Base-by-base conservation (phyloP, 2,113 vertebrate species). In the Gymnocephalus cernua region DNA sequence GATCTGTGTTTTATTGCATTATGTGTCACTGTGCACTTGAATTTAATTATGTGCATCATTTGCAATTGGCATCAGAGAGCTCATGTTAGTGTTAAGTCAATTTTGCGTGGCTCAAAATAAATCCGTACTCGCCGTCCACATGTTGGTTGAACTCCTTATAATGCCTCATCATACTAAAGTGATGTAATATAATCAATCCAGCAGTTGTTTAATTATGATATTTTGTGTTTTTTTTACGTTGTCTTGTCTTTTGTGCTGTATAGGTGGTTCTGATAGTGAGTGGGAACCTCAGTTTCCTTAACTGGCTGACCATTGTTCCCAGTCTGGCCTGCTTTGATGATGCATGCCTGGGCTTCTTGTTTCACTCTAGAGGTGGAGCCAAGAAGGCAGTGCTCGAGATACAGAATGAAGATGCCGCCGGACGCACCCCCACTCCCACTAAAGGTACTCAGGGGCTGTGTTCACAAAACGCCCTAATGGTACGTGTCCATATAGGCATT, bases 251-350 rank as follows among this genome's bases (percentile, higher is more conserved):
- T 16, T 63, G 41, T 76, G 56, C 63, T 8, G 2, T 10, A 0
- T 16, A 99, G 98, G 95, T 95, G 21, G 87, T 94, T 27, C 95
- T 99, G 67, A 96, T 99, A 51, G 0, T 97, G 2, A 99, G 97
- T 0, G 98, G 98, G 35, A 99, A 99, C 93, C 95, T 99, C 86
- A 99, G 98, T 84, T 99, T 99, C 91, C 95, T 99, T 3, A 99
- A 99, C 95, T 99, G 98, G 98, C 93, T 99, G 45, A 99, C 98
- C 89, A 96, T 99, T 0, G 95, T 99, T 87, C 98, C 98, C 81
- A 96, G 97, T 90, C 69, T 98, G 0, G 95, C 97, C 59, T 99
- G 97, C 92, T 99, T 99, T 0, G 98, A 99, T 0, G 98, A 99
- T 0, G 71, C 88, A 1, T 89, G 95, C 10, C 87, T 99, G 84